Percentiles rank a stretch among this genome's conserved stretches.
Conservation (phyloP, 2,888 invertebrate genomes). For the Noctua pronuba region DNA sequence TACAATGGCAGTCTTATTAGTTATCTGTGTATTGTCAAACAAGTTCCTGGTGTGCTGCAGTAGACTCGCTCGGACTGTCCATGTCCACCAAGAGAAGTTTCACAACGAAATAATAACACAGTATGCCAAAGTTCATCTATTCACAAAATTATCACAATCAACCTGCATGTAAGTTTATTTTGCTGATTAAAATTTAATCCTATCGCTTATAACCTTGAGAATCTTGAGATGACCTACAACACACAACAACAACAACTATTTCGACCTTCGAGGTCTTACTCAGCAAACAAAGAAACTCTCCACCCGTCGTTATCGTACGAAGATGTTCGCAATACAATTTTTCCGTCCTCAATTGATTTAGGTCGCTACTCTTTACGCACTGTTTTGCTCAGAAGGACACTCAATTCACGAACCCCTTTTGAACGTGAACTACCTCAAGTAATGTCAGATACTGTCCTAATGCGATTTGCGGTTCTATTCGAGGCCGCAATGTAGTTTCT, state of each 20-base stretch:
- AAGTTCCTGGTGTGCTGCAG: neutral
- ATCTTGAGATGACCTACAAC: neutral
- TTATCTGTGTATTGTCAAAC: neutral
- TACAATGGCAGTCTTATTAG: neutral
- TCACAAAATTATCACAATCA: neutral
- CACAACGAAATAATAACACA: neutral
- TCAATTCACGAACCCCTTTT: constrained; percentile 62
- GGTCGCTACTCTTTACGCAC: constrained; percentile 57
- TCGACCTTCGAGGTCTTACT: neutral
- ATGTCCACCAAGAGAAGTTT: too few relatives aligned
- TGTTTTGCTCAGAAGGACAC: constrained; percentile 56
- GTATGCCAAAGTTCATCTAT: neutral
- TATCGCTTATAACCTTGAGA: neutral
- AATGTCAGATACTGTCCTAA: constrained; percentile 56
- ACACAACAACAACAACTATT: too few relatives aligned
- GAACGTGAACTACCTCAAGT: constrained; percentile 56
- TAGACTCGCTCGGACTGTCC: too few relatives aligned
- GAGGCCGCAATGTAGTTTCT: constrained; percentile 11
- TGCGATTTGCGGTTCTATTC: constrained; percentile 43
- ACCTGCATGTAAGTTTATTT: neutral
- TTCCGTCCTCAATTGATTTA: constrained; percentile 59
- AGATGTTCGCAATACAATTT: constrained; percentile 52
- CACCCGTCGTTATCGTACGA: constrained; percentile 24
- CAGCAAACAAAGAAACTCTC: constrained; percentile 21
- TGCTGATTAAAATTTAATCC: neutral